Base-by-base conservation (phyloP, 2,113 vertebrate genomes). In the Machaerirhynchus nigripectus region DNA sequence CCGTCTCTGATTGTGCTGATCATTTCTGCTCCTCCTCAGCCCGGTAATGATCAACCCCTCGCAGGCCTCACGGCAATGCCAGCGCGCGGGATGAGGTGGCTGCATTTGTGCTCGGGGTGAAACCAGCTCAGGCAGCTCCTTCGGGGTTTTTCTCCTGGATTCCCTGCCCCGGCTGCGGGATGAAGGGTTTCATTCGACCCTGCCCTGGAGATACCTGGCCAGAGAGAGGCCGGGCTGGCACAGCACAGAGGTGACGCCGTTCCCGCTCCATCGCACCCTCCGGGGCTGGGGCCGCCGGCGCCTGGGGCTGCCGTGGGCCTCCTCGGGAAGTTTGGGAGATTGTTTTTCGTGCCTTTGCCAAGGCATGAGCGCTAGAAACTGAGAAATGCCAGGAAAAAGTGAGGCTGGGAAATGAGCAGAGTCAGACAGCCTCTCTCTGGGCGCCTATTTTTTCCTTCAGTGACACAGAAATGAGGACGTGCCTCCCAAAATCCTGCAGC, bases 151-250 rank as follows among this genome's bases (percentile, higher is more conserved):
- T 2, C 30, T 37, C 11, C 21, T 1, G 26, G 6, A 11, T 13
- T 27, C 65, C 35, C n/a, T 20, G 24, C 42, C 69, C 60, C 71
- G 15, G 0, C 8, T 3, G 2, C 20, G 67, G 18, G 3, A 2
- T 2, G 19, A 2, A 31, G 31, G 1, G 3, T 4, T 10, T 47
- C 0, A 0, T 22, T 2, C 13, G 31, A 14, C 10, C 28, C 3
- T 3, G 18, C 3, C 28, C 33, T 12, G 5, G 3, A 27, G 80
- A 13, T 2, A 1, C 9, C 53, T 3, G 37, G n/a, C 4, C 64
- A 15, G 28, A 5, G 44, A 26, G 60, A 12, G 75, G 35, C 56
- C 60, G 6, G 59, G 23, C 61, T 55, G 70, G 40, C 55, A 11
- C n/a, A 11, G 78, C 57, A 2, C 10, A 0, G 44, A 11, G 42